Evolutionary conservation across 2,888 invertebrate species (phyloP).

Genomic region (Elysia crispata): DNA sequence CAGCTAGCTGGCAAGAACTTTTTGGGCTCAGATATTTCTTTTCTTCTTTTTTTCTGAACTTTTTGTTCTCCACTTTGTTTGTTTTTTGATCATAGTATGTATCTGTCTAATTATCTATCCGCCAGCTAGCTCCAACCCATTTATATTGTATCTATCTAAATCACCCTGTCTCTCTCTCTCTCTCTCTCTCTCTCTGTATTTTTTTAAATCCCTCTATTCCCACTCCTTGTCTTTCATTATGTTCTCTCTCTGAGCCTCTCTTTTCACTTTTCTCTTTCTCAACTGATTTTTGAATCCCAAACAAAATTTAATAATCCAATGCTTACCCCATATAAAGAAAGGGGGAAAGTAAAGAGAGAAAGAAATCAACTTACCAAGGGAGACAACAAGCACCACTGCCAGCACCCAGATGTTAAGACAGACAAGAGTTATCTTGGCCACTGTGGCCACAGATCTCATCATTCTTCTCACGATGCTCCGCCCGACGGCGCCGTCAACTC

Average conservation of each 20-base stretch:
- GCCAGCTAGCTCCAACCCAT: no score
- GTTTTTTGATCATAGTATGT: no score
- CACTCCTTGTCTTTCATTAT: constrained; percentile 7
- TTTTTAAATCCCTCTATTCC: background rate
- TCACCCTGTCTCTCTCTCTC: background rate
- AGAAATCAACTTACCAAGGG: constrained; percentile 46
- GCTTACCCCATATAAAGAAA: no score
- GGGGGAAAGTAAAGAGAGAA: background rate
- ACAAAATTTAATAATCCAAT: no score
- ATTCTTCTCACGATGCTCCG: constrained; percentile 18
- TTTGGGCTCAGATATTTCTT: no score
- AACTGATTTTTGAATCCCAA: no score
- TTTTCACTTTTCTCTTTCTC: no score
- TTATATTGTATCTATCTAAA: background rate
- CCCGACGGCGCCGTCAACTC: no score
- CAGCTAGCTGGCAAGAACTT: no score
- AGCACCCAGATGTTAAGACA: constrained; percentile 52
- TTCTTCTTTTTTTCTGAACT: no score
- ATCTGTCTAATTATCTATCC: no score
- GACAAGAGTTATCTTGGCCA: constrained; percentile 45
- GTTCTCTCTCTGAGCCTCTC: background rate
- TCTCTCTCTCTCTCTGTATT: background rate
- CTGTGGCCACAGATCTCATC: constrained; percentile 32
- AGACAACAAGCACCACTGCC: constrained; percentile 51
- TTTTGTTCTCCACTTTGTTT: no score